Base-by-base conservation (phyloP, 2,113 vertebrate genomes). In the Telmatochromis sp. region DNA sequence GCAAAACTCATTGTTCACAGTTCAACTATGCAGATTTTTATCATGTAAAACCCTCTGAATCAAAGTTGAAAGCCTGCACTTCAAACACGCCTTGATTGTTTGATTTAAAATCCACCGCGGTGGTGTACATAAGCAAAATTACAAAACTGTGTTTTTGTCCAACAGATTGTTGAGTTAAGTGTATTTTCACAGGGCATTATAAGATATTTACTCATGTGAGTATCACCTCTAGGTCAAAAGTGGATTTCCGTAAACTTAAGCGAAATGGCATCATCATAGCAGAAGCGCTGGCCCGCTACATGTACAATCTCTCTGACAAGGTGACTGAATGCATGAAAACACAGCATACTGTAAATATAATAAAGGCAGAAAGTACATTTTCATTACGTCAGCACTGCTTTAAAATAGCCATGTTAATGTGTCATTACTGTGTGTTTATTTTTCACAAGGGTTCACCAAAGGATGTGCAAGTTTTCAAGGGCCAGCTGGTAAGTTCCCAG, bases 231-330 rank as follows among this genome's bases (percentile, higher is more conserved):
- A 97, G 97, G 82, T 93, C 95, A 40, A 95, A 94, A 17, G 93
- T 97, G 86, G 96, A 97, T 89, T 88, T 95, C 31, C 95, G 93
- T 89, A 97, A 95, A 85, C 90, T 97, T 17, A 96, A 94, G 42
- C 93, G 97, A 6, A 97, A 97, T 31, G 88, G 94, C 1, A 42
- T 97, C 79, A 93, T 97, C 31, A 68, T 97, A 40, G 96, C 95
- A 6, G 97, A 97, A 88, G 89, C 95, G 1, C 90, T 97, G 80
- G 96, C 92, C 5, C 92, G 94, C 47, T 96, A 92, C 19, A 96
- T 97, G 93, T 97, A 95, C 87, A 96, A 96, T 55, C 93, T 97
- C 23, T 95, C 96, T 26, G 94, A 95, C 84, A 96, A 96, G 96
- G 97, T 97, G 71, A 85, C 21, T 35, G 31, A 33, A 83, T 4